Evolutionary conservation across 2,888 invertebrate genomes (phyloP).

Genomic region (Dorcus hopei): DNA sequence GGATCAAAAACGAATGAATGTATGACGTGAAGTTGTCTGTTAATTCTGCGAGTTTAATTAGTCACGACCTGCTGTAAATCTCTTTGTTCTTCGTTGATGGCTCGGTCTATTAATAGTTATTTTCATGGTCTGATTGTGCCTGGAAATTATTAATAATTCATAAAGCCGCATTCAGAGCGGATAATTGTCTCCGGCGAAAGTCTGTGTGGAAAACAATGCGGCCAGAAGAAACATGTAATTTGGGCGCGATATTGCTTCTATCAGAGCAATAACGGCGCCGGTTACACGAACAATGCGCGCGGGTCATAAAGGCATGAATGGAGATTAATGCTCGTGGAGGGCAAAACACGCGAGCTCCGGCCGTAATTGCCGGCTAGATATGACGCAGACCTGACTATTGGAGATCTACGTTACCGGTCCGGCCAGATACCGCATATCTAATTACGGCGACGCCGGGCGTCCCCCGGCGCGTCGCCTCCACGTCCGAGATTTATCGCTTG

Average conservation of each 20-base stretch:
- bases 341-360: slow-evolving; percentile 16
- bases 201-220: no score
- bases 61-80: no score
- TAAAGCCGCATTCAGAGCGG: no score
- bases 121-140: no score
- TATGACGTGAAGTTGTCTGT: no score
- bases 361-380: slow-evolving; percentile 20
- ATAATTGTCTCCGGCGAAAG: no score
- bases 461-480: slow-evolving; percentile 5
- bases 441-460: slow-evolving; percentile 9
- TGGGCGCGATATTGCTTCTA: background rate
- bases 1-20: no score
- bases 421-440: slow-evolving; percentile 11
- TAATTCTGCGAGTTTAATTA: no score
- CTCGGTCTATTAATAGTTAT: no score
- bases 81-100: no score
- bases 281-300: slow-evolving; percentile 8
- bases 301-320: slow-evolving; percentile 13
- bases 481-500: slow-evolving; percentile 9
- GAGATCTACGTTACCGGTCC: slow-evolving; percentile 11
- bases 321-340: slow-evolving; percentile 16
- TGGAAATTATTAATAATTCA: no score
- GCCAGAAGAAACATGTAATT: background rate
- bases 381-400: slow-evolving; percentile 11
- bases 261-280: slow-evolving; percentile 10